Evolutionary conservation across 1,140 invertebrate genomes (phyloP), one percentile per base, ranked within the genome.

Genomic region (Diabrotica undecimpunctata): DNA sequence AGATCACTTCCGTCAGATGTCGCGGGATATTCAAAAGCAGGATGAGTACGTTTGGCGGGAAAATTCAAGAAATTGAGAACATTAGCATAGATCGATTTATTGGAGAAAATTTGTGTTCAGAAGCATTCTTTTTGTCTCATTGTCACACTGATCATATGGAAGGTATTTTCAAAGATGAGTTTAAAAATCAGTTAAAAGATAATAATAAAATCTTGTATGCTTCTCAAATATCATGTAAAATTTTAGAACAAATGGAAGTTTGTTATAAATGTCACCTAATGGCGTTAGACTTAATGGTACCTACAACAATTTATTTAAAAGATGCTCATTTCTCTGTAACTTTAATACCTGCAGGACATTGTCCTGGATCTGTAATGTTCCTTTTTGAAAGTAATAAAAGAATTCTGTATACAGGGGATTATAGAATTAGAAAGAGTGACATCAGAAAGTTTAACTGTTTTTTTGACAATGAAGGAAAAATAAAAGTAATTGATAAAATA

Each of bases 291-390:
- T 54, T 77, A 38, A 14, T 76, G 46, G 62, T 50, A 8, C 65
- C 78, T 10, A 66, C 70, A 36, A 65, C 74, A 36, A 38, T 74
- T 38, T 8, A 54, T 8, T 61, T 74, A 36, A 68, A 63, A 64
- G 68, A 61, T 68, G 76, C 59, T 25, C 70, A 0, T 75, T 70
- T 65, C 51, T 89, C 78, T 38, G 84, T 90, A 0, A 86, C 83
- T 0, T 75, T 82, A 7, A 81, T 89, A 57, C 83, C 88, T 14
- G 86, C 89, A 5, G 88, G 85, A 11, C 90, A 91, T 74, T 89
- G 88, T 77, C 84, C 87, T 7, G 89, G 89, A 0, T 89, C 90
- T 5, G 82, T 89, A 0, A 91, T 91, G 89, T 89, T 90, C 76
- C 68, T 90, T 9, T 87, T 90, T 69, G 84, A 86, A 78, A 67